A percentile compares a stretch with the other conserved stretches of the same genome.
Conservation (phyloP, 2,797 vertebrate genomes). For the Artibeus lituratus region DNA sequence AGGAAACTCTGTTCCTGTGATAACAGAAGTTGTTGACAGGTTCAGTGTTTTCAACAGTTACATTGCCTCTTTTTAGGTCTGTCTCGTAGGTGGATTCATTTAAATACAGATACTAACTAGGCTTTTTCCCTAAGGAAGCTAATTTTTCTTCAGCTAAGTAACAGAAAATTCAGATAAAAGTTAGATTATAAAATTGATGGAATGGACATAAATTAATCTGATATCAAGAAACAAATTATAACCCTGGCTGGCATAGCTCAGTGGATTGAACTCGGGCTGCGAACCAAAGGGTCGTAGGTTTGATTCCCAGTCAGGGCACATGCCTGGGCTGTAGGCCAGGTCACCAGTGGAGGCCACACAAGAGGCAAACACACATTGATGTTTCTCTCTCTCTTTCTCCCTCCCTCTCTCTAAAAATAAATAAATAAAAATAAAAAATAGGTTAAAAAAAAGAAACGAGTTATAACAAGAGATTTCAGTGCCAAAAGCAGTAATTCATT, state of each 20-base stretch:
- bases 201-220: not conserved
- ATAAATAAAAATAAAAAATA: too few relatives aligned
- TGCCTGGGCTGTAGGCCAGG: too few relatives aligned
- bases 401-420: too few relatives aligned
- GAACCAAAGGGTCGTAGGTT: too few relatives aligned
- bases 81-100: not conserved
- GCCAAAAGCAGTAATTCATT: not conserved
- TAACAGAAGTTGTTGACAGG: not conserved
- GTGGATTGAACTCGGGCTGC: too few relatives aligned
- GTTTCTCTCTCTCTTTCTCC: too few relatives aligned
- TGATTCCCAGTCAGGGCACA: too few relatives aligned
- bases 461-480: not conserved
- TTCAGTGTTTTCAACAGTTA: not conserved
- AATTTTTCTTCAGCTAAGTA: not conserved
- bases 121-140: not conserved
- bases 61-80: not conserved
- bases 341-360: too few relatives aligned
- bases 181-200: not conserved
- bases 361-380: too few relatives aligned
- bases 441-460: too few relatives aligned
- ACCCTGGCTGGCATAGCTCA: too few relatives aligned
- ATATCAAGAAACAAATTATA: constrained; percentile 3
- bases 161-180: constrained; percentile 18
- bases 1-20: not conserved
- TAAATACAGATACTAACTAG: not conserved